A percentile compares a stretch with the other conserved stretches of the same genome.
phyloP scores from a whole-genome alignment of 2,888 invertebrate genomes.

The Xestobium rufovillosum region DNA sequence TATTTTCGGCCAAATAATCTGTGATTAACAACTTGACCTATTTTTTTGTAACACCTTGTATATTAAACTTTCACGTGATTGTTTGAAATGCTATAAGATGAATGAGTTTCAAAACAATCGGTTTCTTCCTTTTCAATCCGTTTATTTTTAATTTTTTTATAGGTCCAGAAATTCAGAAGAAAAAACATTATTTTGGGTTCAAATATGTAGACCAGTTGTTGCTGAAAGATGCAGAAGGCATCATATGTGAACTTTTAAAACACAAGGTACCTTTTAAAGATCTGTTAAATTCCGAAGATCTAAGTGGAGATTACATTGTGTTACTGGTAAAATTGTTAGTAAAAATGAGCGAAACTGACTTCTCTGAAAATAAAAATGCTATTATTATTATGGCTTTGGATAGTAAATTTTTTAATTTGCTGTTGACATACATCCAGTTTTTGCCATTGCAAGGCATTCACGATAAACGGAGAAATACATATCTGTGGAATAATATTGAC shows the following conservation, averaged over 20 bases:
- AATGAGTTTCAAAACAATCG: no score
- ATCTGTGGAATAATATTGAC: conserved; percentile 25
- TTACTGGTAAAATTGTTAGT: conserved; percentile 44
- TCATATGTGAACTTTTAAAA: conserved; percentile 42
- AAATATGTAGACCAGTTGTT: conserved; percentile 44
- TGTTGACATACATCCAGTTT: conserved; percentile 21
- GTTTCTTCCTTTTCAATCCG: no score
- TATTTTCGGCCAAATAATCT: no score
- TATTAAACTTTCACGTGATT: no score
- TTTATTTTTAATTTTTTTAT: no score
- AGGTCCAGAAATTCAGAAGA: no score
- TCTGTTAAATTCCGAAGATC: conserved; percentile 40
- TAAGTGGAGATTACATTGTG: conserved; percentile 46
- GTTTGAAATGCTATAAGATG: no score
- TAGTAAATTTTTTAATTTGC: conserved; percentile 22
- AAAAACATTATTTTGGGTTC: no score
- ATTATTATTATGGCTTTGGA: conserved; percentile 23
- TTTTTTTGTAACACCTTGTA: no score
- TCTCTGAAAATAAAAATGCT: conserved; percentile 21
- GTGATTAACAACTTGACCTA: no score
- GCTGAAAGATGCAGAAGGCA: conserved; percentile 39
- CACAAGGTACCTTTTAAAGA: conserved; percentile 46
- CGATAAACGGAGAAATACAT: conserved; percentile 20
- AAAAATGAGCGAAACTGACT: conserved; percentile 38
- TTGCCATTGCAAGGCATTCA: conserved; percentile 18